Evolutionary conservation across 2,797 vertebrate species (phyloP).

Genomic region (Sciurus carolinensis): DNA sequence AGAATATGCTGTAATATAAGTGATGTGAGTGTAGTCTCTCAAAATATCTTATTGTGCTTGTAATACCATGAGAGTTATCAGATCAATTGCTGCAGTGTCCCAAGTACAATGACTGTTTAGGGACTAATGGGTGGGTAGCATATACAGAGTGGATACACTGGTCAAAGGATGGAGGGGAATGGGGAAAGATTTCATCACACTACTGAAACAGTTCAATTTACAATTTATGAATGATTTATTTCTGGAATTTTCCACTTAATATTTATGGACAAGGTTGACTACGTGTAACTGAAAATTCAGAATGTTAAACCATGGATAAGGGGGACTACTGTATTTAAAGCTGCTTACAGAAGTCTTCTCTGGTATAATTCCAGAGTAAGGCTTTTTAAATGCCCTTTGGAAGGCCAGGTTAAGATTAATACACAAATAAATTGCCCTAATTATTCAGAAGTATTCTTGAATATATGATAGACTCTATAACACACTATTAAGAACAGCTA

Average conservation of each 20-base stretch:
- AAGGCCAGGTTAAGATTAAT: constrained; percentile 1
- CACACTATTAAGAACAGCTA: not conserved
- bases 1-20: not conserved
- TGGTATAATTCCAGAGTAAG: not conserved
- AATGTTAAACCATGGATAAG: not conserved
- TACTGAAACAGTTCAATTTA: not conserved
- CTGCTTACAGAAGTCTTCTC: not conserved
- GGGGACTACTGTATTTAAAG: not conserved
- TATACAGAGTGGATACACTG: not conserved
- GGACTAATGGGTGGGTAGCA: not conserved
- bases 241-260: not conserved
- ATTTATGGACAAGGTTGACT: not conserved
- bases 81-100: not conserved
- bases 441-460: constrained; percentile 20
- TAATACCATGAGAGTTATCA: too few species aligned
- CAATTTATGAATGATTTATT: not conserved
- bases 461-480: not conserved
- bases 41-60: not conserved
- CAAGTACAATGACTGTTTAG: not conserved
- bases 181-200: not conserved
- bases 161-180: not conserved
- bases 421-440: not conserved
- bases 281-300: not conserved
- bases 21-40: not conserved
- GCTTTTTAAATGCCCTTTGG: not conserved